Evolutionary conservation across 2,797 vertebrate species (phyloP).

Genomic region (Alauda arvensis): DNA sequence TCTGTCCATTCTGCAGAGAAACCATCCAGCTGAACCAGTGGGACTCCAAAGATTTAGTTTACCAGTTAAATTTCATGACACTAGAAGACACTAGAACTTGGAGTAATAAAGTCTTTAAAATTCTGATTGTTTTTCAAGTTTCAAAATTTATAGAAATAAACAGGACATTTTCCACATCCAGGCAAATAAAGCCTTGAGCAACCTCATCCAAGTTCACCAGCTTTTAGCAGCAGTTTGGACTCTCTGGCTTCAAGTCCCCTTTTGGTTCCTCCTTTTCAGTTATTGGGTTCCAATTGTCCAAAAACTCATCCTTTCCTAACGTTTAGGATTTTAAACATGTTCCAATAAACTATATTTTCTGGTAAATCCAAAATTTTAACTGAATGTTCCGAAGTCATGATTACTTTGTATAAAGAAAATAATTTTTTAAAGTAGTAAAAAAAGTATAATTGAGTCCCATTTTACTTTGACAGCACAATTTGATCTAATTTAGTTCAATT

Average conservation of each 20-base stretch:
- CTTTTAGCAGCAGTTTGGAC: not conserved
- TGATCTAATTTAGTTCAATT: not conserved
- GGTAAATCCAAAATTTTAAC: not conserved
- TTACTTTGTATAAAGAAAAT: not conserved
- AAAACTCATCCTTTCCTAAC: not conserved
- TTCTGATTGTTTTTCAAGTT: not conserved
- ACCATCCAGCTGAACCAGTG: not conserved
- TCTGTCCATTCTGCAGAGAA: not conserved
- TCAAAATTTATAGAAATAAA: not conserved
- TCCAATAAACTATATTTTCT: not conserved
- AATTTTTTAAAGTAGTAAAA: fast-evolving
- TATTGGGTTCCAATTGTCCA: not conserved
- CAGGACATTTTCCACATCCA: not conserved
- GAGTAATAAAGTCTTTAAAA: not conserved
- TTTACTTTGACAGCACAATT: not conserved
- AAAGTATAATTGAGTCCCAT: not conserved
- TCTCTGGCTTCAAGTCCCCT: not conserved
- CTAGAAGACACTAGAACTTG: not conserved
- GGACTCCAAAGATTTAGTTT: not conserved
- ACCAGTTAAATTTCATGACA: not conserved
- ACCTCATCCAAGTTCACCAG: not conserved
- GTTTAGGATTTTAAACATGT: not conserved
- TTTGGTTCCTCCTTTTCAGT: not conserved
- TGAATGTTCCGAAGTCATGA: not conserved
- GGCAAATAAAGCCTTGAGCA: not conserved